Conservation (phyloP, 2,113 vertebrate species). For the Archilochus colubris region DNA sequence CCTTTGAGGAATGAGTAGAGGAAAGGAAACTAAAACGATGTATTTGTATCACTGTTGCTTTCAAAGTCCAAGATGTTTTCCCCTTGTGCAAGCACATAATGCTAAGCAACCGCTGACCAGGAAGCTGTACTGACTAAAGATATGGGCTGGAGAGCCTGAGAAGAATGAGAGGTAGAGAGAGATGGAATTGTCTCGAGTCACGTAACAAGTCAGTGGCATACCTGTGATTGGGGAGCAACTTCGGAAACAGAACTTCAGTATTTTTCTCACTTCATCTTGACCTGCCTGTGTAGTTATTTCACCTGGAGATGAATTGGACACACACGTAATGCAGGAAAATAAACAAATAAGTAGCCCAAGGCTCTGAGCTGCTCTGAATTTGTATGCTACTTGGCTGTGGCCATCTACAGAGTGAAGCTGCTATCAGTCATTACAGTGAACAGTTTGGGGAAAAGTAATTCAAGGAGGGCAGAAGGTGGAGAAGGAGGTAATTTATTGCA, state of each 20-base stretch:
- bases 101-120: constrained; percentile 11
- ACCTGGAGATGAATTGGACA: not conserved
- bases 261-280: not conserved
- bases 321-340: not conserved
- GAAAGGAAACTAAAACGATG: not conserved
- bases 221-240: constrained; percentile 17
- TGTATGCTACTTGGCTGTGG: not conserved
- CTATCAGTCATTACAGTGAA: not conserved
- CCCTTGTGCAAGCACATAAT: not conserved
- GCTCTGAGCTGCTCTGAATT: not conserved
- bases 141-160: not conserved
- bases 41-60: not conserved
- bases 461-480: not conserved
- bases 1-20: not conserved
- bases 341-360: not conserved
- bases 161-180: constrained; percentile 4
- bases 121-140: not conserved
- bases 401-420: not conserved
- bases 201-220: not conserved
- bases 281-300: not conserved
- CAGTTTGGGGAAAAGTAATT: not conserved
- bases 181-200: constrained; percentile 1
- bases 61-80: not conserved
- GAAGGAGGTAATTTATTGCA: not conserved
- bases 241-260: not conserved